Evolutionary conservation across 2,888 invertebrate species (phyloP), one percentile per base, ranked within the genome.

Genomic region (Scaptomyza caliginosa): DNA sequence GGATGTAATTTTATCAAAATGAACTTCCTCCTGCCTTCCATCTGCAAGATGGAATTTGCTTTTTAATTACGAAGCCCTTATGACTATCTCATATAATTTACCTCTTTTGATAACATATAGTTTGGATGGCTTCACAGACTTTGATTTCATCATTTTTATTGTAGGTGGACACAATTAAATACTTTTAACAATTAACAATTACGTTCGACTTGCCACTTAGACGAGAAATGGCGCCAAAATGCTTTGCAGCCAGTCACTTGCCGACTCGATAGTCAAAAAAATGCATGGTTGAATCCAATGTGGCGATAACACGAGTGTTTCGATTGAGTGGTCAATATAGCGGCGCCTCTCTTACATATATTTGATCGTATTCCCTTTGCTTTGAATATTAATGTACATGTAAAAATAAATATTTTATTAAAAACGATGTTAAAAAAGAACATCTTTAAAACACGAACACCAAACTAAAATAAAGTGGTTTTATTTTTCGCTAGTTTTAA

Each of bases 1-100:
- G 0, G 97, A 97, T 0, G 99, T 99, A 66, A 99, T 99, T 93
- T 99, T 99, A 91, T 99, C 99, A 90, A 99, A 96, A 92, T 98
- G 97, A 1, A 99, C 96, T 78, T 95, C 95, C 90, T 99, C 99
- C 89, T 95, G 94, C 52, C 97, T 93, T 0, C 98, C 98, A 93
- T 96, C 98, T 97, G 83, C 13, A 89, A 88, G 46, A 55, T 32
- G 23, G 24, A 26, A 11, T 16, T 24, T 10, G 8, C 13, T n/a
- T 10, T n/a, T 8, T 45, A 17, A 5, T n/a, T 8, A 7, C 1
- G 11, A n/a, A 8, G 8, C 10, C 21, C 26, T 16, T 8, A 13
- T 26, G 4, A 0, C 21, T 16, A n/a, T 38, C 10, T 30, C 0
- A 26, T 21, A 2, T 3, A n/a, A n/a, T 78, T 86, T 88, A 92